Percentiles rank a stretch among this genome's conserved stretches.
Evolutionary conservation across 2,888 invertebrate species (phyloP).

Genomic region (Xestobium rufovillosum): DNA sequence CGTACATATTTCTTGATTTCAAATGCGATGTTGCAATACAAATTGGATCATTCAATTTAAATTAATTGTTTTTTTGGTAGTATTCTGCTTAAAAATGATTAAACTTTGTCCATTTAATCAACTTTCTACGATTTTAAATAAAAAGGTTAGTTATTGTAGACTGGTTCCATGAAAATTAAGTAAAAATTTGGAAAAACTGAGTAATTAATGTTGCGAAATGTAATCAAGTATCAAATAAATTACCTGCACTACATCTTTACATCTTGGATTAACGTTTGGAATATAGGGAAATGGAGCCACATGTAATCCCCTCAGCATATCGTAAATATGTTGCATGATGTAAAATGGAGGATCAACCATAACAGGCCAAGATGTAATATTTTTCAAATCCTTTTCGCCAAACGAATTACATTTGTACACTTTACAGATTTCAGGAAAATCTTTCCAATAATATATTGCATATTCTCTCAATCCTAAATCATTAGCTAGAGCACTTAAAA

Average conservation of each 20-base stretch:
- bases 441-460: conserved; percentile 74
- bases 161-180: no score
- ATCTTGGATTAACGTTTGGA: conserved; percentile 62
- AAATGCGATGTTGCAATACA: no score
- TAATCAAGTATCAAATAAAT: no score
- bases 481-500: conserved; percentile 67
- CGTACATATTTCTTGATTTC: no score
- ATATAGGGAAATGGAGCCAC: conserved; percentile 63
- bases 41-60: no score
- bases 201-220: no score
- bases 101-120: no score
- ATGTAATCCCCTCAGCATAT: conserved; percentile 51
- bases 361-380: conserved; percentile 54
- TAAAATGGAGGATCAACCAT: conserved; percentile 58
- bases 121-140: no score
- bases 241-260: conserved; percentile 69
- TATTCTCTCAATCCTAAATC: conserved; percentile 69
- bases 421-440: conserved; percentile 62
- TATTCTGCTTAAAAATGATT: no score
- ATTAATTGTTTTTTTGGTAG: no score
- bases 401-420: conserved; percentile 47
- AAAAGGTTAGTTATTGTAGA: no score
- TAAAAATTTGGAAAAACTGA: no score
- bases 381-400: conserved; percentile 49
- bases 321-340: conserved; percentile 64